Base-by-base conservation (phyloP, 1,140 invertebrate genomes). In the Scaptodrosophila lebanonensis region DNA sequence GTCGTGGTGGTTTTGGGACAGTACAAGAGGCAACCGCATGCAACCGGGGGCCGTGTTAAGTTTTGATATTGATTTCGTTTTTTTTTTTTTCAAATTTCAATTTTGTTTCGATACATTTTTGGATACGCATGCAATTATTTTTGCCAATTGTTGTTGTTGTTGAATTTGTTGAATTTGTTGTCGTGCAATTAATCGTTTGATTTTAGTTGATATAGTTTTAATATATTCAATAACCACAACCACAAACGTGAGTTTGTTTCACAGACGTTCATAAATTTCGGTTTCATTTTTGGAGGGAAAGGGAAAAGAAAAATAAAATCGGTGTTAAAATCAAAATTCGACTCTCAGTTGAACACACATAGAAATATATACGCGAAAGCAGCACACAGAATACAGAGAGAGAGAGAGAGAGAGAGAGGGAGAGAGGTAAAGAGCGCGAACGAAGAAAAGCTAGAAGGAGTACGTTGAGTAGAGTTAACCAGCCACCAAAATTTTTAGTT, bases 101-200 rank as follows among this genome's bases (percentile, higher is more conserved):
- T 35, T 42, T 48, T 30, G 3, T 27, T 66, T 42, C 12, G 42
- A 35, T 61, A 45, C 40, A 51, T 50, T 40, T 40, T 12, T 16
- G n/a, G n/a, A 25, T 49, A 17, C 29, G 42, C 72, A 82, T 84
- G 73, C 68, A 83, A 70, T 0, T 36, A 15, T 64, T 57, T 72
- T 65, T 33, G 43, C 22, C 27, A 51, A 53, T 57, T 47, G 38
- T 47, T 13, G 32, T 44, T 27, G 45, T 38, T 48, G 32, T 49
- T 29, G 47, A 22, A 29, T 33, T 38, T 51, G 63, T 63, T 47
- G 52, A n/a, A n/a, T n/a, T 58, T 45, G 68, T 59, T 52, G 48
- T 66, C 75, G 73, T 77, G 73, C 73, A 48, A 64, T 77, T 79
- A 79, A 79, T 82, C 75, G 75, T 68, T 79, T 82, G 66, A 72